These are phyloP conservation scores for Sitophilus oryzae DNA, from an alignment of 1,140 invertebrate species.

Conservation along the genomic window DNA sequence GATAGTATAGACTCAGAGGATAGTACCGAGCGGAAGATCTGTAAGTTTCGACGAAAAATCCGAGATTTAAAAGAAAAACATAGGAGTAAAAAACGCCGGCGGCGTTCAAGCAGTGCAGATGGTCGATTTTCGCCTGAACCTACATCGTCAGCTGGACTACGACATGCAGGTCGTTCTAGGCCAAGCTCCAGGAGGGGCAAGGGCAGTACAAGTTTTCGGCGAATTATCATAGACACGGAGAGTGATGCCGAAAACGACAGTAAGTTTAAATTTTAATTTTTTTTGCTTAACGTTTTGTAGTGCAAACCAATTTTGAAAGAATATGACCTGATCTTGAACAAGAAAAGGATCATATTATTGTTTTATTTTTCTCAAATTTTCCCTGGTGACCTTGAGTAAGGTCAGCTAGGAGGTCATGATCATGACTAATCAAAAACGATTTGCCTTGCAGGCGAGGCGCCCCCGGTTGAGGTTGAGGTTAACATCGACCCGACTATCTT, in stretches of 20 bases:
- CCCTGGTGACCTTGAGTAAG: neutral
- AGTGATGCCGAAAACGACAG: too few relatives aligned
- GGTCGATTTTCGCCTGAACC: neutral
- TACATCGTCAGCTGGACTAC: neutral
- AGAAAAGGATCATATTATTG: neutral
- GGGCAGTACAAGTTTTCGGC: too few relatives aligned
- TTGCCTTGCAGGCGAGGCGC: neutral
- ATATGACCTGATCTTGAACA: too few relatives aligned
- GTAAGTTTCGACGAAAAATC: constrained; percentile 1
- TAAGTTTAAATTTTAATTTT: too few relatives aligned
- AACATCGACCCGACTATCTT: neutral
- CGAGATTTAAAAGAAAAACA: neutral
- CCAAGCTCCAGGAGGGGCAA: too few relatives aligned
- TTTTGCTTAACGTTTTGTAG: too few relatives aligned
- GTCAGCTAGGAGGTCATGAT: neutral
- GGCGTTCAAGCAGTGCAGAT: neutral
- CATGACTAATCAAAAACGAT: neutral
- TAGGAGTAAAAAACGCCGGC: neutral
- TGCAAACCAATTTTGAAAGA: too few relatives aligned
- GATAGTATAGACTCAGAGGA: neutral
- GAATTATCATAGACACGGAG: too few relatives aligned
- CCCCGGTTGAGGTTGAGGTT: neutral
- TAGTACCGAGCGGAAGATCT: neutral
- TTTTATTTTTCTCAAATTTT: neutral
- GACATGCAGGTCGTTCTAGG: too few relatives aligned